Conservation (phyloP, 2,888 invertebrate species). For the Agrotis puta region DNA sequence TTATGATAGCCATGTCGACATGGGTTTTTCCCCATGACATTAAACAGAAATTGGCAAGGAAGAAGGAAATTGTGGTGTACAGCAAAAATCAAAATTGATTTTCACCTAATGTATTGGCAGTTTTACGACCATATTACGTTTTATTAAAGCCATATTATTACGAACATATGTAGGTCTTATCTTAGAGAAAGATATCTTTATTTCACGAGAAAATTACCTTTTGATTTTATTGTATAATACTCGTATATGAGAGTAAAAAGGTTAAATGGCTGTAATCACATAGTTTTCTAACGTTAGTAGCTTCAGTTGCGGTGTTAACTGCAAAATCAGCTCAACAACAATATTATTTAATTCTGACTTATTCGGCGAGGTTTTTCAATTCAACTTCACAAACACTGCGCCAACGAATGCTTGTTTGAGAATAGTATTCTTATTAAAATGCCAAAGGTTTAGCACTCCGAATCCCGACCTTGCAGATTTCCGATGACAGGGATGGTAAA, state of each 20-base stretch:
- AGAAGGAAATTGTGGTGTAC: background rate
- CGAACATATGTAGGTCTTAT: no score
- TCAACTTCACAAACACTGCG: slow-evolving; percentile 6
- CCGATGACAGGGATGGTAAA: background rate
- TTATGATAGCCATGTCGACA: no score
- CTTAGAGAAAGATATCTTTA: no score
- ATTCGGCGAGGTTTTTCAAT: slow-evolving; percentile 15
- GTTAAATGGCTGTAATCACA: background rate
- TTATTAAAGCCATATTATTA: no score
- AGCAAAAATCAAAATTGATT: no score
- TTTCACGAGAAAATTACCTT: no score
- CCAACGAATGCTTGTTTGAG: background rate
- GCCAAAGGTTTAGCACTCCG: slow-evolving; percentile 8
- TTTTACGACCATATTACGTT: no score
- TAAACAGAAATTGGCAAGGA: no score
- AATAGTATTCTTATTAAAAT: background rate
- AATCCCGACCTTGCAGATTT: background rate
- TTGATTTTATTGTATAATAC: no score
- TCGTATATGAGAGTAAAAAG: no score
- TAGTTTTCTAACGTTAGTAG: slow-evolving; percentile 10
- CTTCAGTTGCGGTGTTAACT: background rate
- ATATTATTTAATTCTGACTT: background rate
- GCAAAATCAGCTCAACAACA: slow-evolving; percentile 10
- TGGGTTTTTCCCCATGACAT: no score
- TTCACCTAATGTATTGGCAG: no score